These are phyloP conservation scores for Mionectes olivaceus DNA, from an alignment of 2,797 vertebrate species.

Conservation along the genomic window DNA sequence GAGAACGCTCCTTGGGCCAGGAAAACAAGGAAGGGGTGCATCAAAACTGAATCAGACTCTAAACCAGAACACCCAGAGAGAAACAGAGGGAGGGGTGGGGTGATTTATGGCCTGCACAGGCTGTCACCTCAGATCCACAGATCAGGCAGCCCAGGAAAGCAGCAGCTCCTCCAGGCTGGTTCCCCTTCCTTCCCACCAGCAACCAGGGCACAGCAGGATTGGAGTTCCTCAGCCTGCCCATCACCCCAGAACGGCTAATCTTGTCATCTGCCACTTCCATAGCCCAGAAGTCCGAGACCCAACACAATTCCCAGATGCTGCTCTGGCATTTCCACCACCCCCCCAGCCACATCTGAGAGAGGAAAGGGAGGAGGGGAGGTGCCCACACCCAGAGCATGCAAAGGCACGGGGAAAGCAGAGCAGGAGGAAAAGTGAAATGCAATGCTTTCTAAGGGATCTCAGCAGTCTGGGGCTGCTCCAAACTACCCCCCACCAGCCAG, in stretches of 20 bases:
- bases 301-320: background rate
- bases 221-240: background rate
- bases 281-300: background rate
- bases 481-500: background rate
- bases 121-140: background rate
- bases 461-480: background rate
- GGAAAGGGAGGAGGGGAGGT: background rate
- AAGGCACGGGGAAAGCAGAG: background rate
- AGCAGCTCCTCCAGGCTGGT: background rate
- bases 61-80: background rate
- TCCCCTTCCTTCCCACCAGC: background rate
- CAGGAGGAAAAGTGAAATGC: background rate
- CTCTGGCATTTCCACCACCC: background rate
- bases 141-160: background rate
- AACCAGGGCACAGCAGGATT: background rate
- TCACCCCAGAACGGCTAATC: background rate
- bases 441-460: background rate
- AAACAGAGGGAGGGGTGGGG: accelerated
- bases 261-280: background rate
- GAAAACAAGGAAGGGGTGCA: background rate
- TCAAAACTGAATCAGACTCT: background rate
- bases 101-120: background rate
- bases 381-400: background rate
- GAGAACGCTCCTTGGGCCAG: background rate
- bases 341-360: background rate